Base-by-base conservation (phyloP, 2,797 vertebrate genomes). In the Gila robusta region DNA sequence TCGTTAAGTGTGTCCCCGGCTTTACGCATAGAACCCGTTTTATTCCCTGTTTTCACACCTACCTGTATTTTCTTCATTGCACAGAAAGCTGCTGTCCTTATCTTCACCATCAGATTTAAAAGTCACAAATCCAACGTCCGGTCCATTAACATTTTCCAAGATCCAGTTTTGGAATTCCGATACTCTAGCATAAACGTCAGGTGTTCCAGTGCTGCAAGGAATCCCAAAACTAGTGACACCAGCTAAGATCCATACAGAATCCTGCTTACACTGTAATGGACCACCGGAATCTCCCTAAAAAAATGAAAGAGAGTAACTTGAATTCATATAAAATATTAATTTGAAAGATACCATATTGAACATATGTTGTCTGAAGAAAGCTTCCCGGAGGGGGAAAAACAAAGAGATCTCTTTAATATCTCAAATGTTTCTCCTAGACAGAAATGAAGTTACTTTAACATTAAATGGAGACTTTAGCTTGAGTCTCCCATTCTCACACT, bases 171-270 rank as follows among this genome's bases (percentile, higher is more conserved):
- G 87, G 83, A 92, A 94, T 54, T 77, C 41, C 28, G 93, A 93
- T 79, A 94, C 93, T 88, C 92, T 91, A 84, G 93, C 37, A 84
- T 93, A 94, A 39, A 92, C 91, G 71, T 91, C 93, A 4, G 93
- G 93, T 37, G 6, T 37, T 37, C 37, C 37, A 6, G 6, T 37
- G 83, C 89, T 92, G 86, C 94, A 94, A 62, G 91, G 91, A 72
- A 47, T 14, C 32, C 92, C 92, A 89, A 91, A 92, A 72, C 91
- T 93, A 44, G 93, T 90, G n/a, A 94, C 70, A 81, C 93, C 94
- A 69, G 92, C 91, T 88, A 94, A 93, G 85, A 94, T 52, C 94
- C 92, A 94, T n/a, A 87, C 52, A 1, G 89, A 87, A 28, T 41
- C 83, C 86, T 90, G 90, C 71, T 90, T 74, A 81, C 32, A 93